Base-by-base conservation (phyloP, 2,888 invertebrate species). In the Napeogenes sylphis region DNA sequence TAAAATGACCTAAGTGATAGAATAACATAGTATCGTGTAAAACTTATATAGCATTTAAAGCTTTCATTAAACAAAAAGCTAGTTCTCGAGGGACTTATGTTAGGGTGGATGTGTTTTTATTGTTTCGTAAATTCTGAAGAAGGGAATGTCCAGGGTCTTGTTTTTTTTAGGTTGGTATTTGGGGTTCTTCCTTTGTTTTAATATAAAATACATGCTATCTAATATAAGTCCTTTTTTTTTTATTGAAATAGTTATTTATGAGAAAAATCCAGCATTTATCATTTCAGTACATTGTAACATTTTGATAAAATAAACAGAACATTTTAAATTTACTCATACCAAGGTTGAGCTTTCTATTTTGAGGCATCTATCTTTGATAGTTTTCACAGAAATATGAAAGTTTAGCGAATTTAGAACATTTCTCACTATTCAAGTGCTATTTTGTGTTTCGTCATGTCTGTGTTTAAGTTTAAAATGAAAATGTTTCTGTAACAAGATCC, bases 381-480 rank as follows among this genome's bases (percentile, higher is more conserved):
- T 63, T 68, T 61, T 60, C 61, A 62, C 42, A 62, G 58, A 54
- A 55, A 67, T 67, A 62, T 58, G 55, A 62, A 64, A 65, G 63
- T 65, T 68, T 56, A 54, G 57, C n/a, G n/a, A 58, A 59, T 61
- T 63, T 35, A 59, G 54, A 51, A 55, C 61, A 51, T 58, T 30
- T 56, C 60, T 55, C 21, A 55, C 14, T 53, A 10, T 42, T 8
- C 35, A 53, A 65, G 65, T 61, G 63, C 58, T 60, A 65, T 65
- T 56, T 58, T 61, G 56, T 61, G 55, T 63, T 60, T 56, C 51
- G 21, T 53, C 56, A 56, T 53, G 59, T 54, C 51, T 13, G 33
- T 58, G 58, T 61, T 61, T 63, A 55, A 58, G 58, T 61, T 61
- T 63, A 55, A 58, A 58, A 58, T 61, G 55, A 32, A 30, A 55